These are phyloP conservation scores for Leucania comma DNA, from an alignment of 2,888 invertebrate species.

Conservation along the genomic window DNA sequence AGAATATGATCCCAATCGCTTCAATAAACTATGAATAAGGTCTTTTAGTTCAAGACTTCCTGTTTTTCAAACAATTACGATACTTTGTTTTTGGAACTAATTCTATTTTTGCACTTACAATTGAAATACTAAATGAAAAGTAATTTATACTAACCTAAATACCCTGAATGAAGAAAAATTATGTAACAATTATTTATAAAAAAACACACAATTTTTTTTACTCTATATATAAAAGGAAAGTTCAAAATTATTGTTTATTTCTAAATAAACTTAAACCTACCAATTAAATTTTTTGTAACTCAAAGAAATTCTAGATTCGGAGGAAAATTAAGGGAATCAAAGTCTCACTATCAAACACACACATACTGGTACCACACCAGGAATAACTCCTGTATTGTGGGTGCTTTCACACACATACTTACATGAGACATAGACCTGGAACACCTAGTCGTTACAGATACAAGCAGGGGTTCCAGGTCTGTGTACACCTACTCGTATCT, in stretches of 20 bases:
- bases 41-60: slow-evolving; percentile 69
- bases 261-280: not conserved
- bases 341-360: no score
- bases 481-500: no score
- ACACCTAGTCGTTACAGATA: no score
- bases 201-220: no score
- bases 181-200: no score
- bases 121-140: slow-evolving; percentile 53
- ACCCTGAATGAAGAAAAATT: slow-evolving; percentile 28
- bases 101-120: slow-evolving; percentile 69
- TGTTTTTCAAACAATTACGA: slow-evolving; percentile 66
- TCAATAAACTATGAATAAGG: slow-evolving; percentile 56
- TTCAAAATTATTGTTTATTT: not conserved
- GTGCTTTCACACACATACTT: no score
- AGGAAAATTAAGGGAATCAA: not conserved
- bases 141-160: slow-evolving; percentile 62
- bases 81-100: slow-evolving; percentile 72
- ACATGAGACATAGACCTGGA: no score
- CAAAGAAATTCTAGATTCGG: not conserved
- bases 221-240: no score
- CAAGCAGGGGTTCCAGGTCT: no score
- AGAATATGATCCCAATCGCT: slow-evolving; percentile 7
- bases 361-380: no score
- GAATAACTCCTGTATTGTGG: no score
- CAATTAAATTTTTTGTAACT: not conserved